Evolutionary conservation across 2,113 vertebrate genomes (phyloP), one percentile per base, ranked within the genome.

Genomic region (Corythaeola cristata): DNA sequence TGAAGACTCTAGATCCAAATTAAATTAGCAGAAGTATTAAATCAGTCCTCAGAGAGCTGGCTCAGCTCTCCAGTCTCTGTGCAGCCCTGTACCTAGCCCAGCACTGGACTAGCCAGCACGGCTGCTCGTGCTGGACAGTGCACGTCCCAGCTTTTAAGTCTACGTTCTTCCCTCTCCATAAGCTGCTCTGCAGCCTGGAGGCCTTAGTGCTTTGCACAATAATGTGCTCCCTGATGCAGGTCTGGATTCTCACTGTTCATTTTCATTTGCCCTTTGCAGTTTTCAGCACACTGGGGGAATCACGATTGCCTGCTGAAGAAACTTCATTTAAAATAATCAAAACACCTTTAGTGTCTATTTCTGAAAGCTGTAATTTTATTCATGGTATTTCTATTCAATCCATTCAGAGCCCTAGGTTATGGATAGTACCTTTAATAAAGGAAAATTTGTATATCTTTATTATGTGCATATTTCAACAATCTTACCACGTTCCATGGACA

Each of bases 291-390:
- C 24, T 26, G 13, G 12, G n/a, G 44, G 56, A 89, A 81, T 60
- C n/a, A 74, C 55, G 63, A 84, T 44, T 45, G 19, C 44, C 83
- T 75, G 64, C 68, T 62, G 23, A 84, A 75, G 71, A 87, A 89
- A 78, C 20, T 76, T 91, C 55, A 71, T 90, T 94, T 81, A 50
- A 85, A 93, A 68, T 69, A 79, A 92, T 58, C 32, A 64, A 53
- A 81, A 66, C 24, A 62, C 22, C 3, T 85, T 83, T 37, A 59
- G 55, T 66, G 33, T 59, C 81, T 89, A 1, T 82, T 95, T 95
- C 55, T 76, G 74, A 95, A 92, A 91, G 58, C 14, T 76, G 32
- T 41, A 69, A 85, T 88, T 92, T 87, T 58, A 88, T 83, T 95
- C 3, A 3, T 55, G 26, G 15, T 44, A n/a, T 88, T 95, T 88